These are phyloP conservation scores for Gastrophysa polygoni DNA, from an alignment of 2,888 invertebrate species.

Conservation along the genomic window DNA sequence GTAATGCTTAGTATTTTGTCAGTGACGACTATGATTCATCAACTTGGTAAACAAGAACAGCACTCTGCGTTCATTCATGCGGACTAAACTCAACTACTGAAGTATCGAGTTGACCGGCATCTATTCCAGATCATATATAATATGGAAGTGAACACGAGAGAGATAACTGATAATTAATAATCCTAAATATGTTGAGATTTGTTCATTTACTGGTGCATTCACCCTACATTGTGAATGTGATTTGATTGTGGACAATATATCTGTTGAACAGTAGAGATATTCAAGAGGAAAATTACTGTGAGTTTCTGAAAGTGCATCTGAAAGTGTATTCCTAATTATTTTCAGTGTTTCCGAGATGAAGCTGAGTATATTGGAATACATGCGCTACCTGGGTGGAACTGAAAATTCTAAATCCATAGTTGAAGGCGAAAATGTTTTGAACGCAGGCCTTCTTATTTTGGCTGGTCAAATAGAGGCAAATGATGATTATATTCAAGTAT, in stretches of 20 bases:
- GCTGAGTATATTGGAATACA: not conserved
- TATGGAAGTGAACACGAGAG: not conserved
- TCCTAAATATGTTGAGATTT: not conserved
- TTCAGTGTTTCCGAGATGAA: too few species aligned
- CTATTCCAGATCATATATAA: too few species aligned
- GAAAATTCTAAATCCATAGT: not conserved
- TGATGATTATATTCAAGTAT: not conserved
- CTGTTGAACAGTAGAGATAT: too few species aligned
- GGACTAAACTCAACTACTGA: not conserved
- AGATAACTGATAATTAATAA: not conserved
- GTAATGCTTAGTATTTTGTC: too few species aligned
- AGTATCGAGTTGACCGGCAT: not conserved
- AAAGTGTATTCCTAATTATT: too few species aligned
- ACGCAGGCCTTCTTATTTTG: not conserved
- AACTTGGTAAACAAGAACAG: too few species aligned
- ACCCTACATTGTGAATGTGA: too few species aligned
- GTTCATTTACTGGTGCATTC: not conserved
- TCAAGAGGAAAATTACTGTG: too few species aligned
- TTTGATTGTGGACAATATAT: too few species aligned
- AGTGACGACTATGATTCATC: too few species aligned
- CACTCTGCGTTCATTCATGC: not conserved
- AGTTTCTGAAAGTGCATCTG: too few species aligned
- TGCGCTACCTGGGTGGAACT: not conserved
- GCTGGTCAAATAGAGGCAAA: not conserved
- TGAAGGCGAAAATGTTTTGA: not conserved